Percentiles rank a stretch among this genome's conserved stretches.
Evolutionary conservation across 1,140 invertebrate species (phyloP).

Genomic region (Cydia amplana): DNA sequence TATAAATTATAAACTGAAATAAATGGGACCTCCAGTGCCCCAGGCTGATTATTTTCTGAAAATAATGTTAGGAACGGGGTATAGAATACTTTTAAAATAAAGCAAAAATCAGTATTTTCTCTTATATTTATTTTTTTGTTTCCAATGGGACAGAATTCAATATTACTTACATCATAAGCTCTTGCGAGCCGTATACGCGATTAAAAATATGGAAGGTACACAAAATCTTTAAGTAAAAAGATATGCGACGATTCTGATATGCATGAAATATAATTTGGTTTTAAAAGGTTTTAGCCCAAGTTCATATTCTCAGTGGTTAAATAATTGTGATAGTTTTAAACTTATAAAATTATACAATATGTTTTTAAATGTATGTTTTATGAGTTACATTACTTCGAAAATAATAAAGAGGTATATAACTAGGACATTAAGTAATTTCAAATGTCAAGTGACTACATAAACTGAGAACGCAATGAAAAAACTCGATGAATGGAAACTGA

Average conservation of each 20-base stretch:
- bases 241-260: slow-evolving; percentile 20
- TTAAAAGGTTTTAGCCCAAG: slow-evolving; percentile 10
- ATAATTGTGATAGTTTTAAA: too few relatives aligned
- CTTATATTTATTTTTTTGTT: slow-evolving; percentile 30
- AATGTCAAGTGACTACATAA: background rate
- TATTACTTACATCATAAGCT: slow-evolving; percentile 8
- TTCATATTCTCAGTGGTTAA: background rate
- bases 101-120: background rate
- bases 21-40: too few relatives aligned
- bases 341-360: too few relatives aligned
- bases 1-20: too few relatives aligned
- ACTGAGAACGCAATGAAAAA: background rate
- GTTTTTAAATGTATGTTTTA: background rate
- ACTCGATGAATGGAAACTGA: background rate
- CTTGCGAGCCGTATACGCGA: slow-evolving; percentile 16
- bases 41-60: too few relatives aligned
- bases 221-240: slow-evolving; percentile 24
- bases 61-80: background rate
- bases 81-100: background rate
- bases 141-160: slow-evolving; percentile 24
- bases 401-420: background rate
- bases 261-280: slow-evolving; percentile 24
- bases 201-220: slow-evolving; percentile 19
- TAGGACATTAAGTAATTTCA: background rate
- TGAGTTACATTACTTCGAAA: background rate